Conservation (phyloP, 2,113 vertebrate species). For the Sakesphorus luctuosus region DNA sequence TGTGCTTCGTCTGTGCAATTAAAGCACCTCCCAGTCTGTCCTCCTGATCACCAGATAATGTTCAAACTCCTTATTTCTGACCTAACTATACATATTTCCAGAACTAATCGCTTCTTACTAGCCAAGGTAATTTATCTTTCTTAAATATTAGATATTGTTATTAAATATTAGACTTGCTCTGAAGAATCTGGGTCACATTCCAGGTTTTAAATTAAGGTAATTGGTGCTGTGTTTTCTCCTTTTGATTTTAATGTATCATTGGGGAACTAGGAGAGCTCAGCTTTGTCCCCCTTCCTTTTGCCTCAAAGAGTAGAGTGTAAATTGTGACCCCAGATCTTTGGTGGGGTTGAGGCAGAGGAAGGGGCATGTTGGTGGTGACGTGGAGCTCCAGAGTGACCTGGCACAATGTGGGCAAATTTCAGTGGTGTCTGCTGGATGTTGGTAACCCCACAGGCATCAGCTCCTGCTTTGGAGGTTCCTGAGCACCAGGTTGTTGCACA, state of each 20-base stretch:
- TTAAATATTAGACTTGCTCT: not conserved
- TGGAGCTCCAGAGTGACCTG: not conserved
- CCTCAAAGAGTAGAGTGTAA: not conserved
- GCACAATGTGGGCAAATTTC: not conserved
- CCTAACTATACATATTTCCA: not conserved
- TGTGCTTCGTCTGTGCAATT: conserved; percentile 45
- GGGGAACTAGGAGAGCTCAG: not conserved
- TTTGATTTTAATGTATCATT: not conserved
- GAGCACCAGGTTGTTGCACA: not conserved
- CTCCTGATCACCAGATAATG: conserved; percentile 19
- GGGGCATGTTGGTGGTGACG: not conserved
- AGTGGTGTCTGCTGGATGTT: not conserved
- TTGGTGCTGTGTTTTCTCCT: not conserved
- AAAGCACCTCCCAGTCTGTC: conserved; percentile 48
- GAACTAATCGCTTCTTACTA: not conserved
- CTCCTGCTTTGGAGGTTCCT: not conserved
- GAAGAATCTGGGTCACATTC: not conserved
- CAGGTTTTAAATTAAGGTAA: not conserved
- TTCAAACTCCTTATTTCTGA: conserved; percentile 24
- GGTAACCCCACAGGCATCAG: not conserved
- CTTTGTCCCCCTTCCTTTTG: not conserved
- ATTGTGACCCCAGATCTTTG: not conserved
- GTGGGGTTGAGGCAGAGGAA: not conserved
- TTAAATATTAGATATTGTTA: not conserved
- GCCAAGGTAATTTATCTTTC: not conserved